Base-by-base conservation (phyloP, 2,113 vertebrate genomes). In the Pseudorectes ferrugineus region DNA sequence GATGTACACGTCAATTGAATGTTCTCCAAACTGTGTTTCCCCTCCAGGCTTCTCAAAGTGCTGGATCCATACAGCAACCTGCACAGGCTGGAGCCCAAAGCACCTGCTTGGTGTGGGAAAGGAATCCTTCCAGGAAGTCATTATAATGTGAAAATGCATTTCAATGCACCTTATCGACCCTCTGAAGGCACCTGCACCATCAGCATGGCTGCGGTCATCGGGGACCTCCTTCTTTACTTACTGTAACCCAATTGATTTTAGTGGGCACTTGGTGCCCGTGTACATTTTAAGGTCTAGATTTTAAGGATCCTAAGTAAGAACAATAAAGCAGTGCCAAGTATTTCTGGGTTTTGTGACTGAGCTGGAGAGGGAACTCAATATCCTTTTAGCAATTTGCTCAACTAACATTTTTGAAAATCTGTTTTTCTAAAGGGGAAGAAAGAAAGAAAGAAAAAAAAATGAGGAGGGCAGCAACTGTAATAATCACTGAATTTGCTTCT, bases 1-100 rank as follows among this genome's bases (percentile, higher is more conserved):
- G 46, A 17, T 51, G 5, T 31, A 10, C 1, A 0, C 0, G 2
- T 31, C 5, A 4, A 42, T 0, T 29, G 38, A 74, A 48, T 43
- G n/a, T 62, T 52, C 35, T 74, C 26, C 26, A 46, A 45, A 24
- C 9, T 8, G 10, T 25, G 10, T 48, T 8, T 65, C 21, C 36
- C 9, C 12, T 43, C n/a, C 35, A 28, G 29, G 21, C 13, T 43
- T 77, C 36, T 73, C 4, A 0, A 26, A 66, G 42, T 14, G 17
- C 59, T 23, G 29, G 28, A 70, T 70, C 33, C 5, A 2, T 38
- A 35, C 35, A 55, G 72, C 14, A 83, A 2, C 25, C 42, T 58
- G 67, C 25, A n/a, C 9, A 9, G 40, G 33, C 7, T 35, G 36
- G 13, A 83, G 54, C 40, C 70, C 33, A 14, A 73, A 92, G 70